Evolutionary conservation across 2,888 invertebrate genomes (phyloP).

Genomic region (Amaurobius ferox): DNA sequence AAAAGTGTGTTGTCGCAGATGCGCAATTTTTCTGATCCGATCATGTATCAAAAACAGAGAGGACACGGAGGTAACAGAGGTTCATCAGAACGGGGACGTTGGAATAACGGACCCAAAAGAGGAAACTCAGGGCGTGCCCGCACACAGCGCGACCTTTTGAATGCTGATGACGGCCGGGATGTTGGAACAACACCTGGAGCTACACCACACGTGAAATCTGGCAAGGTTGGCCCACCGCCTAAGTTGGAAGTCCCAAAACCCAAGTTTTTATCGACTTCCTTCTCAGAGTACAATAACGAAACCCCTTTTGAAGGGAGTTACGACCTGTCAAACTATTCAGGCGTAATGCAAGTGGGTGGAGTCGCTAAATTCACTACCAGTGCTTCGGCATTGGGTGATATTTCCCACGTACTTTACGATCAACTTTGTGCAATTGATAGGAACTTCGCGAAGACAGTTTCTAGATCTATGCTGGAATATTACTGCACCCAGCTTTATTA

Average conservation of each 20-base stretch:
- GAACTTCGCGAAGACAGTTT: background rate
- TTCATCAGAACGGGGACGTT: too few species aligned
- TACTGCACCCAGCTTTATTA: background rate
- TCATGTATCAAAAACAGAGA: too few species aligned
- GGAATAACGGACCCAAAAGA: too few species aligned
- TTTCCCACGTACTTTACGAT: background rate
- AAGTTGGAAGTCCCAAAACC: background rate
- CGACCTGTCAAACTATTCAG: background rate
- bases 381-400: background rate
- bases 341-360: slow-evolving; percentile 6
- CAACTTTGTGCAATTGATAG: background rate
- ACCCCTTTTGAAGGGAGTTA: background rate
- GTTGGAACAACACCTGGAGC: background rate
- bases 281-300: background rate
- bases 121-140: too few species aligned
- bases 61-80: too few species aligned
- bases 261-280: background rate
- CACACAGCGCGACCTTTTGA: too few species aligned
- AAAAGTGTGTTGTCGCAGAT: too few species aligned
- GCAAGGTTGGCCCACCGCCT: background rate
- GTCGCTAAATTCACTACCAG: background rate
- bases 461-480: background rate
- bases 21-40: too few species aligned
- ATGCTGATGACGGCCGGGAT: background rate
- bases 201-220: background rate